Evolutionary conservation across 2,888 invertebrate genomes (phyloP), one percentile per base, ranked within the genome.

Genomic region (Melitaea athalia): DNA sequence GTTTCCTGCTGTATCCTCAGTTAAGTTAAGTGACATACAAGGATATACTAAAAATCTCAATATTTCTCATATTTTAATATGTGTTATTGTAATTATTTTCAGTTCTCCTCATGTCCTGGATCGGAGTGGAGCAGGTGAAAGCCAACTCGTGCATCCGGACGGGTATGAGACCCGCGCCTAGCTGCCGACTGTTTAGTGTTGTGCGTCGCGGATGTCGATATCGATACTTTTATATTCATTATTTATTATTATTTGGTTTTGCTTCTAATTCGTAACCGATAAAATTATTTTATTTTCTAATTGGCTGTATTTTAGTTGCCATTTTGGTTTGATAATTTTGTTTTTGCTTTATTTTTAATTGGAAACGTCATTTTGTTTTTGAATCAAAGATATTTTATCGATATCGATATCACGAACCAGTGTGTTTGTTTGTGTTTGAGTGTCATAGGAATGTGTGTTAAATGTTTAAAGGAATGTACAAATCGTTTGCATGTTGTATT

Each of bases 71-170:
- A 38, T 7, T 3, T 38, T 38, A 3, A 38, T 43, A 59, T 43
- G 15, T 31, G 24, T 17, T 6, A 31, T 62, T 65, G 43, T 63
- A 69, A 72, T 73, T 80, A 8, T 74, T 92, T 92, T 69, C 92
- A 93, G 93, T 93, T 82, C 89, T 93, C 78, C 91, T 93, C 81
- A 90, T 93, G 90, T 93, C 93, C 81, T 93, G 93, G 93, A 89
- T 93, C 79, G 93, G 92, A 74, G 92, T 88, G 83, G 92, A 92
- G 80, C 86, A 92, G 84, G 91, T 90, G 63, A 90, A 91, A 81
- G 87, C 84, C 53, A 92, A 92, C 77, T 92, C 93, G 73, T 93
- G 93, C 85, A 90, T 92, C 76, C 83, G 92, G 81, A 93, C 92
- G 78, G 93, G 93, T 93, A 91, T 85, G 81, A 77, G 76, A 67